These are phyloP conservation scores for Leucoma salicis DNA, from an alignment of 2,888 invertebrate species.

Conservation along the genomic window DNA sequence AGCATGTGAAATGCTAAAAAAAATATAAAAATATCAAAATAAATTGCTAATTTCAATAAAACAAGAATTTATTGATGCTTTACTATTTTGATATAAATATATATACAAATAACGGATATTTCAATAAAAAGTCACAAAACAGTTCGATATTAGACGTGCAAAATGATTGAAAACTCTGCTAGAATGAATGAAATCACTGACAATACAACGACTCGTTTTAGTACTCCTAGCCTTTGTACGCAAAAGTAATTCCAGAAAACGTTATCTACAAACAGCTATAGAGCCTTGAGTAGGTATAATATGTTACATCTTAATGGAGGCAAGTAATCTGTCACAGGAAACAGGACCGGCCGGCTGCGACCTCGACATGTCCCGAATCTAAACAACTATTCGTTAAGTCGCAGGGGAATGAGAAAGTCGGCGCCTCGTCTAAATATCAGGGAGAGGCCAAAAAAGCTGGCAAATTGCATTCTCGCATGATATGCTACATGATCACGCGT, in stretches of 20 bases:
- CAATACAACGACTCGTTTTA: slow-evolving; percentile 28
- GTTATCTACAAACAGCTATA: slow-evolving; percentile 16
- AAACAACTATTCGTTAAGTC: slow-evolving; percentile 34
- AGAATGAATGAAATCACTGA: slow-evolving; percentile 30
- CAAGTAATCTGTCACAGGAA: slow-evolving; percentile 32
- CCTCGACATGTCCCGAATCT: slow-evolving; percentile 31
- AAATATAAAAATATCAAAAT: no score
- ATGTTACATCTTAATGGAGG: slow-evolving; percentile 35
- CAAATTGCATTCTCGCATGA: slow-evolving; percentile 39
- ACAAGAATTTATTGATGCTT: background rate
- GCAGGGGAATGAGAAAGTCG: slow-evolving; percentile 34
- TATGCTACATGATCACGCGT: slow-evolving; percentile 38
- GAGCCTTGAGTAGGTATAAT: slow-evolving; percentile 10
- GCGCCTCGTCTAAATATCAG: slow-evolving; percentile 24
- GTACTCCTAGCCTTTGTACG: slow-evolving; percentile 28
- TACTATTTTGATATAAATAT: background rate
- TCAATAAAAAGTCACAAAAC: slow-evolving; percentile 8
- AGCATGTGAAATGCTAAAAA: no score
- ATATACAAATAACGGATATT: slow-evolving; percentile 11
- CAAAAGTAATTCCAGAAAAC: slow-evolving; percentile 22
- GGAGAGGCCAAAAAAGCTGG: slow-evolving; percentile 31
- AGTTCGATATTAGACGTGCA: slow-evolving; percentile 18
- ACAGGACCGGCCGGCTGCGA: slow-evolving; percentile 17
- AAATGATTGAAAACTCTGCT: slow-evolving; percentile 30
- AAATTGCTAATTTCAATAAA: no score